Percentiles rank a stretch among this genome's conserved stretches.
phyloP scores from a whole-genome alignment of 1,140 invertebrate species.

The Periplaneta americana region DNA sequence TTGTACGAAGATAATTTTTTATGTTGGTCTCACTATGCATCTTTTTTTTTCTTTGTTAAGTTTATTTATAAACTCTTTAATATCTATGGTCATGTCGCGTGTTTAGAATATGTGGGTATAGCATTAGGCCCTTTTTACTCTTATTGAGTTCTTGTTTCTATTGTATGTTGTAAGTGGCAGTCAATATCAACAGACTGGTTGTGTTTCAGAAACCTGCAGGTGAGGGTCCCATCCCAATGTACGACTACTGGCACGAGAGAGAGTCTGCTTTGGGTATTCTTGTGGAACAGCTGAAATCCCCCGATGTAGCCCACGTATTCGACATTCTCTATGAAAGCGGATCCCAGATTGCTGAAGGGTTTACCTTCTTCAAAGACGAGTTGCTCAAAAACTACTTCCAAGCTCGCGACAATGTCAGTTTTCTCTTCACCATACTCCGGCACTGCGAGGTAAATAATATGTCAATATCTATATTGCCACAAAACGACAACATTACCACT shows the following conservation, averaged over 20 bases:
- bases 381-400: conserved; percentile 64
- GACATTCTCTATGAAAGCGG: conserved; percentile 45
- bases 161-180: too few species aligned
- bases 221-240: conserved; percentile 73
- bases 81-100: too few species aligned
- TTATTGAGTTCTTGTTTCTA: too few species aligned
- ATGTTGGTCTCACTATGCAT: too few species aligned
- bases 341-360: conserved; percentile 41
- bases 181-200: not conserved
- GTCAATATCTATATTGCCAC: not conserved
- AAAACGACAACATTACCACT: not conserved
- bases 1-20: too few species aligned
- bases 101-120: too few species aligned
- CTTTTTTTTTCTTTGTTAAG: too few species aligned
- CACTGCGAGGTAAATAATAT: conserved; percentile 62
- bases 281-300: conserved; percentile 72
- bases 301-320: conserved; percentile 55
- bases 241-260: conserved; percentile 74
- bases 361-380: conserved; percentile 47
- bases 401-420: conserved; percentile 79
- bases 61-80: too few species aligned
- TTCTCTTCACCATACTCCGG: conserved; percentile 70
- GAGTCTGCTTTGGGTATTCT: conserved; percentile 68
- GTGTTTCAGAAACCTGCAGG: conserved; percentile 43
- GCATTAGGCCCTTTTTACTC: too few species aligned